Base-by-base conservation (phyloP, 2,888 invertebrate genomes). In the Caenorhabditis doughertyi region DNA sequence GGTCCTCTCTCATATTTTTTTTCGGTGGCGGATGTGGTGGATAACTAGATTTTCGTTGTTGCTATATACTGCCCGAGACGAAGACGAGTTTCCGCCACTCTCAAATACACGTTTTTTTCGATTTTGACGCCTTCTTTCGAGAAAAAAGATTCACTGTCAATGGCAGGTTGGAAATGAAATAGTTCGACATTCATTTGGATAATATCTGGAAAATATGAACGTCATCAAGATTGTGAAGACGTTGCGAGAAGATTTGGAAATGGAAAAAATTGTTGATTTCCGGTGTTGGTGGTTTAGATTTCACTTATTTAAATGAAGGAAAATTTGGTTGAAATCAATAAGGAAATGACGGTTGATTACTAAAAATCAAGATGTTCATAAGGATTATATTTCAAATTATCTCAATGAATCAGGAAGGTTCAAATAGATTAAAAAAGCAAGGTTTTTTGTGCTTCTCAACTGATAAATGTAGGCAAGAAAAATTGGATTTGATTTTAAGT, bases 11-110 rank as follows among this genome's bases (percentile, higher is more conserved):
- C 65, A 58, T 65, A 73, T 73, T 64, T 60, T 29, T 62, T 27
- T 29, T 25, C 39, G 39, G 39, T 27, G 8, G n/a, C 64, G 64
- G 55, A 44, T 49, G 51, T 60, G 60, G 29, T 39, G 74, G 74
- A 74, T 77, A 77, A 77, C 77, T 77, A 62, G 62, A 77, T 77
- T 77, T 68, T 76, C n/a, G 76, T 68, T 60, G 76, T 76, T 67
- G 65, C 68, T 53, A 76, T 76, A 77, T 55, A 62, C 68, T 60
- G 62, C 58, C 39, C 77, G 29, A n/a, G n/a, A n/a, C 42, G 27
- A 70, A 68, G n/a, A n/a, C n/a, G n/a, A n/a, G 55, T 68, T 70
- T 68, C 53, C 32, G 56, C 70, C 47, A 42, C 77, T 68, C 76
- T 77, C 68, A 68, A 77, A 68, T 64, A 53, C 68, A 68, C 60